Evolutionary conservation across 30 jellyfish, hydroid and myxozoan species (phyloP), one percentile per base, ranked within the genome.

Genomic region (Rhopilema esculentum): DNA sequence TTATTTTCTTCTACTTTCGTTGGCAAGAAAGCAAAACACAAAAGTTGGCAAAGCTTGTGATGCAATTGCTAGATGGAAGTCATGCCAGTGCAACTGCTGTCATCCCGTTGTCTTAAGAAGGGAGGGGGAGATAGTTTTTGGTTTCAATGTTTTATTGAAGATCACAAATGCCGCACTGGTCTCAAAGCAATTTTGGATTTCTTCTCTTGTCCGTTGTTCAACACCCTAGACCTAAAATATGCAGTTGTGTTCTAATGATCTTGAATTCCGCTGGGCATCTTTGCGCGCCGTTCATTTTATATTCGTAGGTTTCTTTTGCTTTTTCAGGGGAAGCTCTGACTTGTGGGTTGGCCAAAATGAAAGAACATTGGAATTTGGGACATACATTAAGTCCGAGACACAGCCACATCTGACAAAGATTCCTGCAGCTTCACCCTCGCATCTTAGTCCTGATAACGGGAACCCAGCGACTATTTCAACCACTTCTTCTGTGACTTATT

Each of bases 331-430:
- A 12, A 40, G 78, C 48, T 51, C 88, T 4, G 90, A 87, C 53
- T 1, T 87, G 28, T 87, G 95, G 95, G 22, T 87, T 1, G 95
- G 95, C 51, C 95, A 87, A 65, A 87, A 79, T 57, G 90, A 87
- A 63, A 79, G 72, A 65, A 87, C 95, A 2, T 31, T 50, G 26
- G 90, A 67, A 29, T 87, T 87, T 50, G 95, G 95, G 48, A 27
- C 22, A 23, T 87, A 71, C 70, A 77, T 77, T 27, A 87, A 87
- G 68, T 87, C 95, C 1, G 49, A 68, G 20, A 87, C 95, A 27
- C 88, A 61, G 19, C 95, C 95, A 19, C 7, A 65, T 17, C 88
- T 53, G 65, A 30, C 80, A 21, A 85, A 85, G 79, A 85, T 85
- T 30, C 94, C 94, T 6, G 31, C 9, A 19, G 80, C 88, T 1